phyloP scores from a whole-genome alignment of 1,140 invertebrate genomes.

The Drosophila nannoptera region DNA sequence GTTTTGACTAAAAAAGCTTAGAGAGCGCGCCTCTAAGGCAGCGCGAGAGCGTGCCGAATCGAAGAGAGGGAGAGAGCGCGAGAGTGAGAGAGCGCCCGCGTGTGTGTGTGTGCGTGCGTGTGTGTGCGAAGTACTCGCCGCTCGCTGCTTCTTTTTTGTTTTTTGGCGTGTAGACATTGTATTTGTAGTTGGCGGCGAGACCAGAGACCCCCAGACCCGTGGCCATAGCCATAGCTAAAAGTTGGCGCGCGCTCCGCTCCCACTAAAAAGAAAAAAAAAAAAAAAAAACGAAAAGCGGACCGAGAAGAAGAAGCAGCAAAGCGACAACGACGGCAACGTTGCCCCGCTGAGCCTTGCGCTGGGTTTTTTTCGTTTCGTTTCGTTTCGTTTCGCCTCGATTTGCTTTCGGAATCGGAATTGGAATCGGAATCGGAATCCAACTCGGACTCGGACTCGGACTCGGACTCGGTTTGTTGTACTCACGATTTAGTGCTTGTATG shows the following conservation, averaged over 20 bases:
- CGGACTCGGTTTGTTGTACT: slow-evolving; percentile 66
- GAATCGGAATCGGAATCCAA: slow-evolving; percentile 3
- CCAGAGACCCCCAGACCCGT: slow-evolving; percentile 49
- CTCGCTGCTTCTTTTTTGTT: slow-evolving; percentile 34
- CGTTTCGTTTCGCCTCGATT: slow-evolving; percentile 46
- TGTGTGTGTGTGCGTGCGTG: neutral
- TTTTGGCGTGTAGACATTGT: slow-evolving; percentile 40
- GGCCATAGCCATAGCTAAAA: slow-evolving; percentile 53
- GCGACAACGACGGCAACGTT: slow-evolving; percentile 30
- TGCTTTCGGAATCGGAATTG: slow-evolving; percentile 45
- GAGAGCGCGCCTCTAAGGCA: slow-evolving; percentile 35
- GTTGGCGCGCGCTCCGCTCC: slow-evolving; percentile 64
- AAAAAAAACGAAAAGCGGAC: neutral
- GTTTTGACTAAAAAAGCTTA: slow-evolving; percentile 77
- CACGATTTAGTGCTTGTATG: slow-evolving; percentile 11
- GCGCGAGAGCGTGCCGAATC: slow-evolving; percentile 33
- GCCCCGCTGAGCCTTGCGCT: slow-evolving; percentile 46
- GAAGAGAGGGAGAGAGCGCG: no score
- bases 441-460: slow-evolving; percentile 63
- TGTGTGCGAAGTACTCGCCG: slow-evolving; percentile 7
- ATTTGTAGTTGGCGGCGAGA: slow-evolving; percentile 52
- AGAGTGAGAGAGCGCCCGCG: slow-evolving; percentile 35
- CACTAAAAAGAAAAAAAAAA: slow-evolving; percentile 21
- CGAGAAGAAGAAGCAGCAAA: neutral
- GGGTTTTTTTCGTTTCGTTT: slow-evolving; percentile 66